Evolutionary conservation across 2,113 vertebrate species (phyloP).

Genomic region (Gopherus evgoodei): DNA sequence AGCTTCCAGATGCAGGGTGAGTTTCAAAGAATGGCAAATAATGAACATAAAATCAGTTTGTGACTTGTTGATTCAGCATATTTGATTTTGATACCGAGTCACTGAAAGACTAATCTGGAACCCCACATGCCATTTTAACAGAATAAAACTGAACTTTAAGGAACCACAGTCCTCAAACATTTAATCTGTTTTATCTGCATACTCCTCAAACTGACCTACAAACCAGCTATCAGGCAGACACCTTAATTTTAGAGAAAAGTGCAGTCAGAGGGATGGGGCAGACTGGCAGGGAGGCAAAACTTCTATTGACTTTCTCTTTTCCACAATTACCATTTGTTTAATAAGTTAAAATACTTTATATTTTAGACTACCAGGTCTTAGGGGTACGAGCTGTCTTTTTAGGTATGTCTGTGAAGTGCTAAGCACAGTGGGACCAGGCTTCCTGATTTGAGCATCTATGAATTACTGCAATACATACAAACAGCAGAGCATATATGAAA

Average conservation of each 20-base stretch:
- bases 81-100: not conserved
- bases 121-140: too few species aligned
- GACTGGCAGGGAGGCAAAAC: not conserved
- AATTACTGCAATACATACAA: not conserved
- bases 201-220: not conserved
- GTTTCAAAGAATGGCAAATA: conserved; percentile 6
- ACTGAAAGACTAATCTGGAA: not conserved
- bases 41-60: not conserved
- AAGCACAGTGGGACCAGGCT: not conserved
- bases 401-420: not conserved
- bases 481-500: not conserved
- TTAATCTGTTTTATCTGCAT: rapidly evolving
- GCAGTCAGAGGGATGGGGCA: rapidly evolving
- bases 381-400: not conserved
- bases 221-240: not conserved
- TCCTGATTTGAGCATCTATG: not conserved
- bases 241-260: not conserved
- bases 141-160: rapidly evolving
- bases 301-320: not conserved
- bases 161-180: not conserved
- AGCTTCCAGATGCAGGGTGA: not conserved
- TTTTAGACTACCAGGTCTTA: not conserved
- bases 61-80: conserved; percentile 7
- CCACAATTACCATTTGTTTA: rapidly evolving
- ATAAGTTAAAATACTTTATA: not conserved